Percentiles rank a stretch among this genome's conserved stretches.
phyloP scores from a whole-genome alignment of 2,888 invertebrate genomes.

The Dendrolimus houi region DNA sequence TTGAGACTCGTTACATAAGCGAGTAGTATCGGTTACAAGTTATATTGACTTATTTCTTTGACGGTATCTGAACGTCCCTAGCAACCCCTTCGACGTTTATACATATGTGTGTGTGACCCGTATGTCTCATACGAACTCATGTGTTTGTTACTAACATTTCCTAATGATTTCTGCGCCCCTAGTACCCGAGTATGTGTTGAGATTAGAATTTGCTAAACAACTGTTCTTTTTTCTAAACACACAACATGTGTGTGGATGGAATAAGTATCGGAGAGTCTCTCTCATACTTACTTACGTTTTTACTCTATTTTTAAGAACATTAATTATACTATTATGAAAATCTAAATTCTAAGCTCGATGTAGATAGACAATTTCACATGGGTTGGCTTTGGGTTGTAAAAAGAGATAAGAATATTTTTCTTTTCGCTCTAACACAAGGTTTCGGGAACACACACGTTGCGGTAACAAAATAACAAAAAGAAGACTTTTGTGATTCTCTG shows the following conservation, averaged over 20 bases:
- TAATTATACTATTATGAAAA: neutral
- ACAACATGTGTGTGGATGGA: slow-evolving; percentile 36
- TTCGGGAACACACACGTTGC: slow-evolving; percentile 6
- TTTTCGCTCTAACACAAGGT: slow-evolving; percentile 33
- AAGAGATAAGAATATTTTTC: neutral
- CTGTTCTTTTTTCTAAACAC: slow-evolving; percentile 65
- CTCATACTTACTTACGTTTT: too few relatives aligned
- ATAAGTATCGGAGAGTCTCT: slow-evolving; percentile 6
- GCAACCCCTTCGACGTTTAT: slow-evolving; percentile 61
- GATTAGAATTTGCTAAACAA: slow-evolving; percentile 76
- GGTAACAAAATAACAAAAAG: slow-evolving; percentile 8
- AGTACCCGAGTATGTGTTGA: slow-evolving; percentile 72
- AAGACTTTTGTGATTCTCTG: neutral
- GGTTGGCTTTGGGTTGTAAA: neutral
- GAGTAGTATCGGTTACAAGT: too few relatives aligned
- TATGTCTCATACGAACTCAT: slow-evolving; percentile 57
- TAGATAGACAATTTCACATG: neutral
- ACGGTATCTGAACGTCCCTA: too few relatives aligned
- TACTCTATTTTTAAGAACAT: too few relatives aligned
- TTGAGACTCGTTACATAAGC: too few relatives aligned
- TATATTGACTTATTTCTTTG: too few relatives aligned
- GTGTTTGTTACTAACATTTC: slow-evolving; percentile 33
- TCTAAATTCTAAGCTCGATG: neutral
- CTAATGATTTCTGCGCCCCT: slow-evolving; percentile 51
- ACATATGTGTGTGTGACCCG: slow-evolving; percentile 57